A percentile compares a stretch with the other conserved stretches of the same genome.
Conservation (phyloP, 2,797 vertebrate species). For the Myotis vivesi region DNA sequence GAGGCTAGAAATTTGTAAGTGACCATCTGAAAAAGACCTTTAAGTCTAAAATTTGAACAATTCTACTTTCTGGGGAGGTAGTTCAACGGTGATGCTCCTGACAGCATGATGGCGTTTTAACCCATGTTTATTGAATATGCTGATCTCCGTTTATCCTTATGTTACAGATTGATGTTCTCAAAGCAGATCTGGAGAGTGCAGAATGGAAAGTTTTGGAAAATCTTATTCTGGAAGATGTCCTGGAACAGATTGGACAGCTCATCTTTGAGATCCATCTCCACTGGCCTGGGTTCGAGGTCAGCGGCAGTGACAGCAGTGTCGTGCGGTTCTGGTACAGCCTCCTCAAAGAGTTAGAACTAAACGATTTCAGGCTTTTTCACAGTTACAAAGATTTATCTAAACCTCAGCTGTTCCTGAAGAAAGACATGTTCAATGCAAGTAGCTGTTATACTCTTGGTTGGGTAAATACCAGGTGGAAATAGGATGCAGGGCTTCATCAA, state of each 20-base stretch:
- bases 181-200: constrained; percentile 95
- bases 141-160: constrained; percentile 36
- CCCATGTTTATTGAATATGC: background rate
- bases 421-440: constrained; percentile 92
- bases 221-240: constrained; percentile 91
- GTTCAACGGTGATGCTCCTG: background rate
- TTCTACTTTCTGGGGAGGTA: background rate
- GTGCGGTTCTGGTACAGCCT: constrained; percentile 98
- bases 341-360: constrained; percentile 91
- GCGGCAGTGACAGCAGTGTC: constrained; percentile 90
- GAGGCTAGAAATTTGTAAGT: background rate
- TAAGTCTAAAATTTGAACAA: constrained; percentile 21
- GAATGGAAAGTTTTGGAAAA: constrained; percentile 99
- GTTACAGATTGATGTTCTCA: constrained; percentile 93
- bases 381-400: constrained; percentile 89
- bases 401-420: constrained; percentile 92
- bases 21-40: background rate
- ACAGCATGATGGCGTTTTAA: background rate
- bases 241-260: constrained; percentile 93
- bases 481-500: constrained; percentile 48
- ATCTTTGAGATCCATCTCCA: constrained; percentile 94
- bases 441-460: constrained; percentile 93
- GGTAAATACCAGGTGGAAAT: constrained; percentile 92
- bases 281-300: constrained; percentile 97
- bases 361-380: constrained; percentile 92